Percentiles rank a stretch among this genome's conserved stretches.
These are phyloP conservation scores for Pocillopora damicornis DNA, from an alignment of 64 coral and sea anemone genomes.

Conservation along the genomic window DNA sequence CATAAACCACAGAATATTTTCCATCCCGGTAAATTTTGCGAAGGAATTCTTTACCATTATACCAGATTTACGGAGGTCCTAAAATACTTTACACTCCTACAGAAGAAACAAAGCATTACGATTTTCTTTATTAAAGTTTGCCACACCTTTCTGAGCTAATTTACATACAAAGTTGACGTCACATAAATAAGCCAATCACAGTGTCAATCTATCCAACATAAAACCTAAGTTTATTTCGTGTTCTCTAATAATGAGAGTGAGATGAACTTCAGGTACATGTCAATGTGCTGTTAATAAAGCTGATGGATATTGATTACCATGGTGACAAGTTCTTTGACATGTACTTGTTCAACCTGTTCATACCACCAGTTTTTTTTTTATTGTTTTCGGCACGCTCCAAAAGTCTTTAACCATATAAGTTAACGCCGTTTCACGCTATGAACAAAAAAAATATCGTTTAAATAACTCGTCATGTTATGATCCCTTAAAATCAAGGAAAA, in stretches of 20 bases:
- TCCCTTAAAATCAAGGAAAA: neutral
- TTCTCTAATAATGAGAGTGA: constrained; percentile 11
- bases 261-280: neutral
- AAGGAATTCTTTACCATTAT: neutral
- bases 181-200: neutral
- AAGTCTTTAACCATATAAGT: neutral
- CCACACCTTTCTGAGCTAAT: neutral
- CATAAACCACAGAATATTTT: too few relatives aligned
- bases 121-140: neutral
- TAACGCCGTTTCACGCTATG: neutral
- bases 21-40: neutral
- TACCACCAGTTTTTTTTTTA: neutral
- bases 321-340: neutral
- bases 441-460: neutral
- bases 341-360: neutral
- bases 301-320: neutral
- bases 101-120: neutral
- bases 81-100: neutral
- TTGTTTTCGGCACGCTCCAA: neutral
- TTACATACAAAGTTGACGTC: neutral
- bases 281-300: constrained; percentile 15
- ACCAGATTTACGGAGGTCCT: neutral
- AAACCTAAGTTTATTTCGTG: neutral
- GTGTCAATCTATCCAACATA: neutral
- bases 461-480: neutral